phyloP scores from a whole-genome alignment of 2,888 invertebrate species.

The Eristalis arbustorum region DNA sequence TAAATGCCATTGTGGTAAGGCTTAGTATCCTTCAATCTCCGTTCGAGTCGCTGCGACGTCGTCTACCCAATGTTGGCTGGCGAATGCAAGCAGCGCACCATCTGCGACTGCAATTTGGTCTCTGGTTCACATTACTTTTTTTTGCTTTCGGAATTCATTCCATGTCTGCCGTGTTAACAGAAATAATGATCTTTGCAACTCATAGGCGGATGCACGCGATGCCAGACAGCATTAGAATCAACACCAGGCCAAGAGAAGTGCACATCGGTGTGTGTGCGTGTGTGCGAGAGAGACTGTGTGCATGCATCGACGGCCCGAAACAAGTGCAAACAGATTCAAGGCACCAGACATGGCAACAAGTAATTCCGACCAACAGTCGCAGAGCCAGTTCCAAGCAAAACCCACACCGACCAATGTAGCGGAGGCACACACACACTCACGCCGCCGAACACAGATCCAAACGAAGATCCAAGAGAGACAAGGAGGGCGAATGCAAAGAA shows the following conservation, averaged over 20 bases:
- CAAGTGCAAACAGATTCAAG: constrained; percentile 9
- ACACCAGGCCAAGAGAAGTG: background rate
- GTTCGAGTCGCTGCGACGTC: background rate
- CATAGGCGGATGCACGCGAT: constrained; percentile 22
- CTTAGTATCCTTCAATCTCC: background rate
- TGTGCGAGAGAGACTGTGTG: background rate
- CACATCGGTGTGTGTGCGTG: background rate
- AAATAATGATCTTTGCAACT: constrained; percentile 18
- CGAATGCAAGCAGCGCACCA: background rate
- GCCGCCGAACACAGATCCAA: background rate
- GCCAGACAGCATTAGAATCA: background rate
- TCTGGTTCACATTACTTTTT: constrained; percentile 3
- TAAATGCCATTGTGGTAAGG: background rate
- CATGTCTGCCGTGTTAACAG: constrained; percentile 25
- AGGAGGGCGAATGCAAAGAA: background rate
- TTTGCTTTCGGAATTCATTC: background rate
- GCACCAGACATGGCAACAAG: constrained; percentile 10
- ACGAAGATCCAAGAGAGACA: background rate
- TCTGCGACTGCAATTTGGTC: background rate
- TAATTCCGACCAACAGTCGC: background rate
- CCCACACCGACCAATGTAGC: background rate
- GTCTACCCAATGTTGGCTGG: background rate
- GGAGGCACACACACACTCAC: background rate
- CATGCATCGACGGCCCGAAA: background rate
- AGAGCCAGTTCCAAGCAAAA: constrained; percentile 7